phyloP scores from a whole-genome alignment of 1,140 invertebrate genomes.

The Propsilocerus akamusi region DNA sequence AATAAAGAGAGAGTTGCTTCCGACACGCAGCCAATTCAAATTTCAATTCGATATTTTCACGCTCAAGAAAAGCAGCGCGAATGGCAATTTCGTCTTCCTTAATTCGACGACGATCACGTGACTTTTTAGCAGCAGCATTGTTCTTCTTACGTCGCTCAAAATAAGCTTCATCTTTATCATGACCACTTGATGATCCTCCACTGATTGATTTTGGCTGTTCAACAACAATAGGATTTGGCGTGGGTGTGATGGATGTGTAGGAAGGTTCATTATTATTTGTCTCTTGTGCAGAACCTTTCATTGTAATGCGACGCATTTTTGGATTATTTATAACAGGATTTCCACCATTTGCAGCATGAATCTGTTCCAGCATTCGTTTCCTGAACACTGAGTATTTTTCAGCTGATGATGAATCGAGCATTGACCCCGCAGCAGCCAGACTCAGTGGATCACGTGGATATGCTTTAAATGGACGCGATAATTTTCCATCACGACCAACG shows the following conservation, averaged over 20 bases:
- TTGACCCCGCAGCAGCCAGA: constrained; percentile 27
- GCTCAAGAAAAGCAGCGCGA: constrained; percentile 66
- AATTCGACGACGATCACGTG: constrained; percentile 67
- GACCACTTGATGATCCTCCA: constrained; percentile 6
- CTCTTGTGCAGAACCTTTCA: constrained; percentile 12
- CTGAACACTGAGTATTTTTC: constrained; percentile 46
- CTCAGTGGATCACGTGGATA: constrained; percentile 46
- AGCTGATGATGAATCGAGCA: constrained; percentile 30
- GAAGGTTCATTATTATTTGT: constrained; percentile 10
- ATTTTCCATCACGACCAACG: constrained; percentile 18
- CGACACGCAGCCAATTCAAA: constrained; percentile 36
- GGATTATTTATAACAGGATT: constrained; percentile 34
- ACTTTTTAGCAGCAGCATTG: constrained; percentile 89
- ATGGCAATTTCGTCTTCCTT: constrained; percentile 90
- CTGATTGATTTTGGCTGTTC: background rate
- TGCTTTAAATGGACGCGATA: constrained; percentile 44
- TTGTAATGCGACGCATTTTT: constrained; percentile 34
- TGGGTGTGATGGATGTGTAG: constrained; percentile 20
- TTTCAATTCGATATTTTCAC: constrained; percentile 50
- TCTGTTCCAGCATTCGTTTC: constrained; percentile 39
- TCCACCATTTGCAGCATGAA: constrained; percentile 35
- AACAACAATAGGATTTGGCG: constrained; percentile 12
- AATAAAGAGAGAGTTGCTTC: constrained; percentile 15
- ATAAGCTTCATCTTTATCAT: constrained; percentile 62
- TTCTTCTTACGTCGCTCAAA: constrained; percentile 79